phyloP scores from a whole-genome alignment of 2,797 vertebrate genomes.

The Microhierax caerulescens region DNA sequence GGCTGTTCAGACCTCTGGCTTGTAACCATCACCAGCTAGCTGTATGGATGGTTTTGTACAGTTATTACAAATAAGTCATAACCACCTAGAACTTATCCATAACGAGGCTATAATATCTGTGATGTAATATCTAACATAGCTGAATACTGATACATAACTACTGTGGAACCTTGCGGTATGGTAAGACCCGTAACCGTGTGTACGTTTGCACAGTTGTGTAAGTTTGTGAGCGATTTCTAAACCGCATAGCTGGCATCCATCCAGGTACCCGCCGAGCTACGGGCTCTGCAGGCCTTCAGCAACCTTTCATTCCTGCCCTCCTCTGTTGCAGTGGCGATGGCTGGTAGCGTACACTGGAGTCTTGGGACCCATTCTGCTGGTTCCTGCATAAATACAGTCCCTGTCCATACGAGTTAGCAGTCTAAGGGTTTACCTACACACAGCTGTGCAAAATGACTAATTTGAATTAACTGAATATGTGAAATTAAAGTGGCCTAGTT shows the following conservation, averaged over 20 bases:
- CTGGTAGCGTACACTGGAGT: not conserved
- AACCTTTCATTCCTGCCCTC: not conserved
- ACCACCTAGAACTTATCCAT: not conserved
- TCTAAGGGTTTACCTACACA: not conserved
- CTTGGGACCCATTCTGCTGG: not conserved
- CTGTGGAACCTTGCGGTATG: not conserved
- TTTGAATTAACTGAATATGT: slow-evolving; percentile 17
- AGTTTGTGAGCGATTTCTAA: not conserved
- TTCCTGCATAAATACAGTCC: not conserved
- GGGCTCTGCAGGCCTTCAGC: not conserved
- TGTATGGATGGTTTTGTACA: not conserved
- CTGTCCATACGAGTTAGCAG: not conserved
- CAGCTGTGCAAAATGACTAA: not conserved
- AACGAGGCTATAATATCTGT: not conserved
- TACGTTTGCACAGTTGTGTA: not conserved
- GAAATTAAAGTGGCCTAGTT: slow-evolving; percentile 31
- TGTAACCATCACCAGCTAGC: not conserved
- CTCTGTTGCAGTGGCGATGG: not conserved
- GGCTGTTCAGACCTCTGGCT: not conserved
- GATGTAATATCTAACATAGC: not conserved
- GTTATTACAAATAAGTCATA: not conserved
- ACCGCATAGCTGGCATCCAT: rapidly evolving
- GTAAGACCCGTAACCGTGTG: not conserved
- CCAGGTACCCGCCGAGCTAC: not conserved
- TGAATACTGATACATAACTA: not conserved